Evolutionary conservation across 1,140 invertebrate species (phyloP).

Genomic region (Marisa cornuarietis): DNA sequence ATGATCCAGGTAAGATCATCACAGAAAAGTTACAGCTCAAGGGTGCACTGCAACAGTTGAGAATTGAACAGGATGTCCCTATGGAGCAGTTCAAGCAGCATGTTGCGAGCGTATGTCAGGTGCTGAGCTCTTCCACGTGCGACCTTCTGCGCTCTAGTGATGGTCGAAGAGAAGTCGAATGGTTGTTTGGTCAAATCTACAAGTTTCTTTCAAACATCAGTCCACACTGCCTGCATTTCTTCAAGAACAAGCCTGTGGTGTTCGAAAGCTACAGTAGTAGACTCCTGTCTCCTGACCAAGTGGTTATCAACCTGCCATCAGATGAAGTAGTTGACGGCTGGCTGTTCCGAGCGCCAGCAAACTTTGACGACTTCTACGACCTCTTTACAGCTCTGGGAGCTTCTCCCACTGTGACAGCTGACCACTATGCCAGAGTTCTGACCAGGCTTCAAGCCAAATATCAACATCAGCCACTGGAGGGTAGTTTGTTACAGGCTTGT

Average conservation of each 20-base stretch:
- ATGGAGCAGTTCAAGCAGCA: constrained; percentile 27
- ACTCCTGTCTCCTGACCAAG: neutral
- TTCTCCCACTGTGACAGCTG: neutral
- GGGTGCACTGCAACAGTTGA: neutral
- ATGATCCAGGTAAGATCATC: constrained; percentile 2
- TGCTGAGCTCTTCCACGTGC: neutral
- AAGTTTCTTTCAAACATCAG: too few relatives aligned
- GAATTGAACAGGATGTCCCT: constrained; percentile 12
- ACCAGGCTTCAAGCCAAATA: neutral
- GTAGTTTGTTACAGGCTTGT: too few relatives aligned
- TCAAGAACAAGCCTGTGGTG: neutral
- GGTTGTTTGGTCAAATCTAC: too few relatives aligned
- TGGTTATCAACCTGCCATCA: neutral
- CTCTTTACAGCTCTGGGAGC: neutral
- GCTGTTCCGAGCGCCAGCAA: neutral
- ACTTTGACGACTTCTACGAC: neutral
- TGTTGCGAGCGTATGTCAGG: constrained; percentile 26
- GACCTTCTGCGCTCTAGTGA: too few relatives aligned
- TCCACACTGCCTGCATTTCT: too few relatives aligned
- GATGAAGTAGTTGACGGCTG: neutral
- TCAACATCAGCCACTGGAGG: neutral
- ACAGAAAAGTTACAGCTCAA: neutral
- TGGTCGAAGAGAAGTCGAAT: too few relatives aligned
- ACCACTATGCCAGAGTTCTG: neutral
- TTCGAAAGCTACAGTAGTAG: neutral